Conservation (phyloP, 2,113 vertebrate species). For the Tetrao urogallus region DNA sequence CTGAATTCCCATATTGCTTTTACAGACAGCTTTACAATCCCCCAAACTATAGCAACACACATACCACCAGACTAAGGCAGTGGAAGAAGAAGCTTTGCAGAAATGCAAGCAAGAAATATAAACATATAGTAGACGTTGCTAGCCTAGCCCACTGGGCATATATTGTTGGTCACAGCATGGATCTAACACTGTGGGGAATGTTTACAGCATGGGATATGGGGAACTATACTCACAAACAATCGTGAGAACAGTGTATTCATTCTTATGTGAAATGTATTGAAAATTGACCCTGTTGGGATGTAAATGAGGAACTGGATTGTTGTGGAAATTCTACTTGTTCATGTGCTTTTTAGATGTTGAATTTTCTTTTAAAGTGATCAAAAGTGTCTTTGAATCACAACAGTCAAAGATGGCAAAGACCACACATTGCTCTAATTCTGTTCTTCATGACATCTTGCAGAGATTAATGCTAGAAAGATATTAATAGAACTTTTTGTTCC, state of each 20-base stretch:
- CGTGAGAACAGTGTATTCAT: conserved; percentile 33
- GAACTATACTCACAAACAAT: conserved; percentile 39
- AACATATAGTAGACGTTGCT: not conserved
- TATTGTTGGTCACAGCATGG: conserved; percentile 61
- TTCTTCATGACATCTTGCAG: conserved; percentile 55
- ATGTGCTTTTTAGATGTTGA: conserved; percentile 4
- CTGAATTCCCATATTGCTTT: not conserved
- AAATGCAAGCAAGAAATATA: not conserved
- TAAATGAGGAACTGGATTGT: conserved; percentile 12
- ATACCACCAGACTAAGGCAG: not conserved
- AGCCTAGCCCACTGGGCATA: conserved; percentile 24
- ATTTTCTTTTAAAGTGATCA: conserved; percentile 64
- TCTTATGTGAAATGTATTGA: conserved; percentile 17
- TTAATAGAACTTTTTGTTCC: conserved; percentile 61
- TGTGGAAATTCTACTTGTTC: conserved; percentile 53
- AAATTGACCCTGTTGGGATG: conserved; percentile 36
- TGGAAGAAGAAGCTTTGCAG: not conserved
- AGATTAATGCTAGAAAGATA: conserved; percentile 64
- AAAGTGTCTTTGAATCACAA: conserved; percentile 57
- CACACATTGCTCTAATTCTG: conserved; percentile 64
- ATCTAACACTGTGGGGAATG: conserved; percentile 18
- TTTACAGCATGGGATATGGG: conserved; percentile 9
- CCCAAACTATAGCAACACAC: not conserved
- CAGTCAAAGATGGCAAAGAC: conserved; percentile 59
- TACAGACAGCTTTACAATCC: not conserved